Conservation (phyloP, 2,113 vertebrate species). For the Scolopax mira region DNA sequence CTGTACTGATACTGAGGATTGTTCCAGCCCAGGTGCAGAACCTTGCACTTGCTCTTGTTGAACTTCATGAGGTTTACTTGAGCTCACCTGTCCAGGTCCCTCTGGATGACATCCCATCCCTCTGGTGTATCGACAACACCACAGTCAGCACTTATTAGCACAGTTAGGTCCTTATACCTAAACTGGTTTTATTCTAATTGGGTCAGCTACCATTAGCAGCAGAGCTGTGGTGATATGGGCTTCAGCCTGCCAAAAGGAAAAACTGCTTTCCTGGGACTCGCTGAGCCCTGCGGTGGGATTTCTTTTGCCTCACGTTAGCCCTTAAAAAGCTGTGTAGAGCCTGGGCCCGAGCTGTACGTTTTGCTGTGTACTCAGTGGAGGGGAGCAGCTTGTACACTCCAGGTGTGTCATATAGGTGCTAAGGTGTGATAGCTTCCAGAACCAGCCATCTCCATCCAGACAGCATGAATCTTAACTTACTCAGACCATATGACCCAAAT, state of each 20-base stretch:
- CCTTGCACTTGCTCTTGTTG: too few species aligned
- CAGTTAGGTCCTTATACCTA: not conserved
- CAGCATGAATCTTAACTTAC: not conserved
- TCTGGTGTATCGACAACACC: too few species aligned
- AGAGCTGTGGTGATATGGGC: not conserved
- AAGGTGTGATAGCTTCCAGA: not conserved
- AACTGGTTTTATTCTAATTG: not conserved
- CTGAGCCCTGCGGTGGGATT: not conserved
- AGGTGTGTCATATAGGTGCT: not conserved
- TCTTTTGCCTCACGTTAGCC: not conserved
- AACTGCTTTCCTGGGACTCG: not conserved
- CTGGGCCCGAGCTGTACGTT: not conserved
- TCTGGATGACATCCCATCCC: too few species aligned
- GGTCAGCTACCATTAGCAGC: not conserved
- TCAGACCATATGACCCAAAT: fast-evolving
- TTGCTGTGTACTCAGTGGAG: not conserved
- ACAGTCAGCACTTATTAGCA: too few species aligned
- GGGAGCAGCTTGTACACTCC: not conserved
- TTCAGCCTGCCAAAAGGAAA: not conserved
- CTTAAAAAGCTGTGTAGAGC: not conserved
- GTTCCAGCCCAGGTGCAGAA: too few species aligned
- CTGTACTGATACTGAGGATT: too few species aligned
- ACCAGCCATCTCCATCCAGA: fast-evolving
- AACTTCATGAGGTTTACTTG: too few species aligned
- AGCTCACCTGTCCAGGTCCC: too few species aligned